Evolutionary conservation across 2,113 vertebrate genomes (phyloP), one percentile per base, ranked within the genome.

Genomic region (Sitta europaea): DNA sequence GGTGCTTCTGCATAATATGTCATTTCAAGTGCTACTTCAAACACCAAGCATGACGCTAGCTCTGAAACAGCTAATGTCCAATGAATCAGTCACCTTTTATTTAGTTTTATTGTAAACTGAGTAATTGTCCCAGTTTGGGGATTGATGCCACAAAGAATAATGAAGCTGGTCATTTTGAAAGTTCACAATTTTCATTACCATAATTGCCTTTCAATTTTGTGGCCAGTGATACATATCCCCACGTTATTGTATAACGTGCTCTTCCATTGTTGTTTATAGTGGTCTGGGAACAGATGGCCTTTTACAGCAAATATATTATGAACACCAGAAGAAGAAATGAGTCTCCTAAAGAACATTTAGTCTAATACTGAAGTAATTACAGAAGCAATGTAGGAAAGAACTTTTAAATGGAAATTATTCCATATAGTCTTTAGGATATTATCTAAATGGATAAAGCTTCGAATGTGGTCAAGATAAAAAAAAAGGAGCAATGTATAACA

Each of bases 141-240:
- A 94, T 77, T 93, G 73, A 77, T 90, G 83, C 80, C 91, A 70
- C 0, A 0, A 95, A 89, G 88, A 94, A 91, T 84, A 95, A 96
- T 86, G 78, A 95, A 92, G 81, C 31, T 92, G 76, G 57, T 92
- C 14, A 74, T 94, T 88, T 94, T 80, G 66, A 92, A 96, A 96
- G 86, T 94, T 91, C 91, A 91, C 76, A 89, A 62, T 92, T 91
- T 94, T 95, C 92, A 91, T 94, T 92, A 90, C 82, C 61, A 61
- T 90, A 93, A 82, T 75, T 91, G 83, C 58, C 81, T 94, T 95
- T 94, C 91, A 87, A 40, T 96, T 95, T 85, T 90, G 66, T n/a
- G 17, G 80, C 54, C 85, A 90, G 70, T 91, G 81, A 87, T 89
- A 95, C 95, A 87, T 92, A 91, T 87, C 80, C 58, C 84, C 63